Evolutionary conservation across 2,888 invertebrate genomes (phyloP).

Genomic region (Osedax fenrisi): DNA sequence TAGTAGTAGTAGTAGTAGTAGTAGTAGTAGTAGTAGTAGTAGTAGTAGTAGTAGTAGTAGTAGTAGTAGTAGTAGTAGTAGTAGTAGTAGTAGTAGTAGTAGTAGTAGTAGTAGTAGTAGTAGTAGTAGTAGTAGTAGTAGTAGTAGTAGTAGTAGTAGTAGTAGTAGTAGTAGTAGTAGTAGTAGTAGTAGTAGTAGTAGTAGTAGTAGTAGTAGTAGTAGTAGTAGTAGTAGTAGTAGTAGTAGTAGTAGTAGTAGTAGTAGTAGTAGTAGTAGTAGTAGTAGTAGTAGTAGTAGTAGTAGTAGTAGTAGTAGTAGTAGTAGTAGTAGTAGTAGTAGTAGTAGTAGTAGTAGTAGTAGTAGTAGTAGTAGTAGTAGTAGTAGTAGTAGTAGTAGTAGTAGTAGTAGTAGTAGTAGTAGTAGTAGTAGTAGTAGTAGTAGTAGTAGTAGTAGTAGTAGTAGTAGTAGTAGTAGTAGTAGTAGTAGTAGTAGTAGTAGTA

Average conservation of each 20-base stretch:
- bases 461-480: neutral
- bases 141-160: constrained; percentile 7
- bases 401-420: constrained; percentile 7
- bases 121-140: constrained; percentile 7
- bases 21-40: no score
- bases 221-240: neutral
- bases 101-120: neutral
- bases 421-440: constrained; percentile 5
- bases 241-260: neutral
- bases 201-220: neutral
- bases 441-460: constrained; percentile 10
- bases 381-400: constrained; percentile 7
- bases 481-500: neutral
- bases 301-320: no score
- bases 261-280: neutral
- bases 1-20: no score
- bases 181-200: constrained; percentile 10
- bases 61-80: no score
- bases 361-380: neutral
- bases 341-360: neutral
- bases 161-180: constrained; percentile 5
- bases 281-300: no score
- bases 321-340: no score
- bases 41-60: no score
- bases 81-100: neutral